Evolutionary conservation across 2,888 invertebrate genomes (phyloP).

Genomic region (Exephanes ischioxanthus): DNA sequence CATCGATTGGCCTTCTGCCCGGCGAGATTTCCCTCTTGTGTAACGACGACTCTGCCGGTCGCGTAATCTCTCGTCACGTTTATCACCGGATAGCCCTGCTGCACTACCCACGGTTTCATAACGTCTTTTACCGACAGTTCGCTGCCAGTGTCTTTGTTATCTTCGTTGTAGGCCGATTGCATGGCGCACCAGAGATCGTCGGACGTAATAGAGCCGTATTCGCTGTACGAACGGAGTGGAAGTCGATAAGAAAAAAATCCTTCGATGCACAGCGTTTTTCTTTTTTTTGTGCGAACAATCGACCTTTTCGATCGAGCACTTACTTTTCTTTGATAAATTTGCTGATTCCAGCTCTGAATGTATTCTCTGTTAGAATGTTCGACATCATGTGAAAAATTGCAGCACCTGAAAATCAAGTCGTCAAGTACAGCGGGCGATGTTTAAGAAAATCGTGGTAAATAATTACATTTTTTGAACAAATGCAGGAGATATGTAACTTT

Average conservation of each 20-base stretch:
- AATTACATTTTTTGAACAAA: too few relatives aligned
- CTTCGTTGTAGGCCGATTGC: conserved; percentile 65
- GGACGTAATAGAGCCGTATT: conserved; percentile 71
- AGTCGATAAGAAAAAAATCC: conserved; percentile 19
- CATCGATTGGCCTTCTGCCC: conserved; percentile 70
- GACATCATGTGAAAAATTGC: conserved; percentile 87
- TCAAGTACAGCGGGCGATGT: not conserved
- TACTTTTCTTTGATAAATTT: conserved; percentile 76
- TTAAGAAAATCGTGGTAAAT: not conserved
- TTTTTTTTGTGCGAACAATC: not conserved
- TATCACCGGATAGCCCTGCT: conserved; percentile 84
- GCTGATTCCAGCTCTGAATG: conserved; percentile 84
- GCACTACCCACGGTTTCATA: conserved; percentile 84
- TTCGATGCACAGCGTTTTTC: not conserved
- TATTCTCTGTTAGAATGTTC: conserved; percentile 84
- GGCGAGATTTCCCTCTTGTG: conserved; percentile 68
- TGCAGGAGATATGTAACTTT: too few relatives aligned
- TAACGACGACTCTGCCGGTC: conserved; percentile 65
- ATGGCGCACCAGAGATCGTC: conserved; percentile 75
- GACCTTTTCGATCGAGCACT: not conserved
- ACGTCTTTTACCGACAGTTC: conserved; percentile 78
- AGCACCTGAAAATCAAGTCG: conserved; percentile 71
- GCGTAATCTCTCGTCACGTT: conserved; percentile 78
- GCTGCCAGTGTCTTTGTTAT: conserved; percentile 56
- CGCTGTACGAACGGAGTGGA: conserved; percentile 39